These are phyloP conservation scores for Plebejus argus DNA, from an alignment of 2,888 invertebrate species.

Conservation along the genomic window DNA sequence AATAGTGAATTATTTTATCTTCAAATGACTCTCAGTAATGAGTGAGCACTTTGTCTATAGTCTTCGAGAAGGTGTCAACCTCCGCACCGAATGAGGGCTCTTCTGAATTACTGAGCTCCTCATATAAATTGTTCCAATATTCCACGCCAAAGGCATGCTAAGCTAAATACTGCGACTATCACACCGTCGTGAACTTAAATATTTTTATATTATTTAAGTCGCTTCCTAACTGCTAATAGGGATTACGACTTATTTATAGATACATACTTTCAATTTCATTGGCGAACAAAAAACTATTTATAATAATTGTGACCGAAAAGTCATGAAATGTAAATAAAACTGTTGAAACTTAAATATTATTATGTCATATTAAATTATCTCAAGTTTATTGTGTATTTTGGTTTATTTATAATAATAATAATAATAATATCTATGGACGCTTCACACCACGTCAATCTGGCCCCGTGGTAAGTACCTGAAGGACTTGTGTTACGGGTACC, in stretches of 20 bases:
- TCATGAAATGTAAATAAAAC: neutral
- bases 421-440: too few species aligned
- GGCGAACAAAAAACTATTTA: too few species aligned
- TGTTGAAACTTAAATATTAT: neutral
- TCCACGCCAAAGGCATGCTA: slow-evolving; percentile 72
- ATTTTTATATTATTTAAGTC: too few species aligned
- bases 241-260: too few species aligned
- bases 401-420: too few species aligned
- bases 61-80: slow-evolving; percentile 62
- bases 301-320: too few species aligned
- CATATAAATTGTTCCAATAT: slow-evolving; percentile 79
- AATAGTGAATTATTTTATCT: neutral
- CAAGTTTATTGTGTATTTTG: neutral
- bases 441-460: too few species aligned
- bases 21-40: neutral
- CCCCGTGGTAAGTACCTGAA: too few species aligned
- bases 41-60: slow-evolving; percentile 35
- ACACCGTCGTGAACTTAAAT: slow-evolving; percentile 50
- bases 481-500: too few species aligned
- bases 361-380: neutral
- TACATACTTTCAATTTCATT: too few species aligned
- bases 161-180: slow-evolving; percentile 55
- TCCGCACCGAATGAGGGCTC: slow-evolving; percentile 72
- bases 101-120: slow-evolving; percentile 77
- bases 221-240: too few species aligned